A percentile compares a stretch with the other conserved stretches of the same genome.
Conservation (phyloP, 2,888 invertebrate genomes). For the Scaptomyza cyrtandrae region DNA sequence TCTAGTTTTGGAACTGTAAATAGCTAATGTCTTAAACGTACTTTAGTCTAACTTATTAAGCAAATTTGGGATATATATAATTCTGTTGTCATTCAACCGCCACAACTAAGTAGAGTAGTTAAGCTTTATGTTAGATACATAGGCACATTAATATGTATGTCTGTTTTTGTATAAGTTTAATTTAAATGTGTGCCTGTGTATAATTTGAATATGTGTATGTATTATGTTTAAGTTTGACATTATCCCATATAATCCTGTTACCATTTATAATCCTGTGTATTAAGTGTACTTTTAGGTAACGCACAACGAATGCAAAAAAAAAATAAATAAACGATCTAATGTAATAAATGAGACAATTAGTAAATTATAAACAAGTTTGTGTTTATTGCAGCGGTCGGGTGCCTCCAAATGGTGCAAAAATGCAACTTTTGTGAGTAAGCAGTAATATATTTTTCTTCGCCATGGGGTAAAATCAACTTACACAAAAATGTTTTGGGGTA, state of each 20-base stretch:
- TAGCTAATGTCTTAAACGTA: slow-evolving; percentile 32
- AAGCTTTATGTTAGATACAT: slow-evolving; percentile 23
- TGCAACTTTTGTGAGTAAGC: too few species aligned
- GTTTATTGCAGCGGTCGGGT: background rate
- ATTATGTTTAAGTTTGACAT: slow-evolving; percentile 34
- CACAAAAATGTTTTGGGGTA: too few species aligned
- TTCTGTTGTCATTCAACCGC: slow-evolving; percentile 68
- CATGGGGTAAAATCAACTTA: too few species aligned
- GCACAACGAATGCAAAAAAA: slow-evolving; percentile 64
- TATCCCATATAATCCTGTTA: slow-evolving; percentile 20
- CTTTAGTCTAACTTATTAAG: slow-evolving; percentile 27
- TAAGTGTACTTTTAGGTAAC: slow-evolving; percentile 47
- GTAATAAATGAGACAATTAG: slow-evolving; percentile 48
- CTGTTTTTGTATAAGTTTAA: slow-evolving; percentile 8
- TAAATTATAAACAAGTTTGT: slow-evolving; percentile 44
- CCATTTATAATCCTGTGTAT: slow-evolving; percentile 21
- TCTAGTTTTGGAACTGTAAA: slow-evolving; percentile 69
- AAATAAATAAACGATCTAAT: slow-evolving; percentile 33
- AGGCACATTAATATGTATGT: slow-evolving; percentile 16
- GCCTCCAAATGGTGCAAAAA: too few species aligned
- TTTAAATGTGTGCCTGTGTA: slow-evolving; percentile 31
- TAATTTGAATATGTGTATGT: slow-evolving; percentile 39
- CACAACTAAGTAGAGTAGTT: slow-evolving; percentile 41
- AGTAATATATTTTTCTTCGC: too few species aligned
- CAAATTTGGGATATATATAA: slow-evolving; percentile 44